These are phyloP conservation scores for Hippasteria phrygiana DNA, from an alignment of 53 echinoderm and acorn worm species.

Conservation along the genomic window DNA sequence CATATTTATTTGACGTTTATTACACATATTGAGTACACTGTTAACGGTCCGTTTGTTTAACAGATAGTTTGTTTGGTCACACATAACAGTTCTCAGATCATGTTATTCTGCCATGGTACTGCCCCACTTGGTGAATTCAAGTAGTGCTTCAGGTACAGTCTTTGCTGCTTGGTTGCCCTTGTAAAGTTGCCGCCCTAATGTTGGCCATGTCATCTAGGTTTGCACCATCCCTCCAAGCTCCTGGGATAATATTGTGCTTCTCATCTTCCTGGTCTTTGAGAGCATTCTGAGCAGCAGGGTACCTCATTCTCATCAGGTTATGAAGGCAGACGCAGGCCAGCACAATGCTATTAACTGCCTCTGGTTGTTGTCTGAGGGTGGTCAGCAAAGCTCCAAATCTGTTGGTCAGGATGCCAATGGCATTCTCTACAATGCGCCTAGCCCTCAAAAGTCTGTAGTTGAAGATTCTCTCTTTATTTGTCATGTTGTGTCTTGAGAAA, in stretches of 20 bases:
- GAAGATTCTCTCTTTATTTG: not conserved
- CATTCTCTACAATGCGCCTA: not conserved
- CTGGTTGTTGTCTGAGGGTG: not conserved
- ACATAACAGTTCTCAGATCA: too few species aligned
- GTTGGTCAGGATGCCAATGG: not conserved
- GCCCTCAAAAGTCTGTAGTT: not conserved
- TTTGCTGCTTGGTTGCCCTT: not conserved
- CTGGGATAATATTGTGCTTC: slow-evolving; percentile 33
- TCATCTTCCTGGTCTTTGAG: slow-evolving; percentile 53
- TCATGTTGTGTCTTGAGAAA: not conserved
- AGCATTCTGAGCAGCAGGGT: not conserved
- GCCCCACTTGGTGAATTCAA: not conserved
- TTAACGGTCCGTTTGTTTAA: too few species aligned
- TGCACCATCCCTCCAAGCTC: too few species aligned
- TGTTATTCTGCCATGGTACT: not conserved
- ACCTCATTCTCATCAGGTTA: slow-evolving; percentile 55
- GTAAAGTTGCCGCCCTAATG: not conserved
- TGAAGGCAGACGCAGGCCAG: slow-evolving; percentile 29
- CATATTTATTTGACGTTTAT: too few species aligned
- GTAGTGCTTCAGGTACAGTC: not conserved
- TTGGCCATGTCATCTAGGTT: too few species aligned
- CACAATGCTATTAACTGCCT: slow-evolving; percentile 39
- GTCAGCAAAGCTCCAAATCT: too few species aligned
- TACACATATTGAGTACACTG: too few species aligned
- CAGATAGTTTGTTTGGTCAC: too few species aligned